Conservation (phyloP, 2,113 vertebrate species). For the Psammodynastes pulverulentus region DNA sequence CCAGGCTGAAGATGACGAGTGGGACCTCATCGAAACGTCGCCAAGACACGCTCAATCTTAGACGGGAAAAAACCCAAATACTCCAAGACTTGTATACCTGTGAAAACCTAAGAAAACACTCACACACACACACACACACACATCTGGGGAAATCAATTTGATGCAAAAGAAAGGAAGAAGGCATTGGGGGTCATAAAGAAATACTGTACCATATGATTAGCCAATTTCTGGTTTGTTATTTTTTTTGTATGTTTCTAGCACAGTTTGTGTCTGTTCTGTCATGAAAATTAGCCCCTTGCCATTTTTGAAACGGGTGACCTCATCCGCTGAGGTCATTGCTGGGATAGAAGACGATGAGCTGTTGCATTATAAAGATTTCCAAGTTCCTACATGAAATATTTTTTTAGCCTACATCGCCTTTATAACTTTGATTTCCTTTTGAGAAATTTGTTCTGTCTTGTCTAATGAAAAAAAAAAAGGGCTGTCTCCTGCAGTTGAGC, state of each 20-base stretch:
- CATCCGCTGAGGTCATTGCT: conserved; percentile 44
- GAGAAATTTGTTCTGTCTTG: not conserved
- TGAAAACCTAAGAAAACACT: no score
- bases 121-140: no score
- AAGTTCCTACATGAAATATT: conserved; percentile 34
- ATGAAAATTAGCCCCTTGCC: conserved; percentile 13
- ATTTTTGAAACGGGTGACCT: not conserved
- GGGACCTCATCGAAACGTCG: no score
- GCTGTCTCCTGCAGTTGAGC: not conserved
- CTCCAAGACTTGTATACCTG: no score
- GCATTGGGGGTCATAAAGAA: not conserved
- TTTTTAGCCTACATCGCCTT: conserved; percentile 33
- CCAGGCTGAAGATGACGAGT: no score
- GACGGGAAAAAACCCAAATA: no score
- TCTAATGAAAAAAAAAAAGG: not conserved
- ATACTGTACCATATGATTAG: not conserved
- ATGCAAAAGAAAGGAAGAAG: conserved; percentile 14
- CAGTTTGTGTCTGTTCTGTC: conserved; percentile 18
- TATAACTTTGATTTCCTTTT: not conserved
- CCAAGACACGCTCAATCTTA: no score
- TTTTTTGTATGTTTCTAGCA: not conserved
- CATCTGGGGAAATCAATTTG: conserved; percentile 14
- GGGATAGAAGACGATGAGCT: conserved; percentile 26
- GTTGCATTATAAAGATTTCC: conserved; percentile 31
- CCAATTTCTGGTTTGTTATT: conserved; percentile 4